Base-by-base conservation (phyloP, 2,797 vertebrate genomes). In the Argya squamiceps region DNA sequence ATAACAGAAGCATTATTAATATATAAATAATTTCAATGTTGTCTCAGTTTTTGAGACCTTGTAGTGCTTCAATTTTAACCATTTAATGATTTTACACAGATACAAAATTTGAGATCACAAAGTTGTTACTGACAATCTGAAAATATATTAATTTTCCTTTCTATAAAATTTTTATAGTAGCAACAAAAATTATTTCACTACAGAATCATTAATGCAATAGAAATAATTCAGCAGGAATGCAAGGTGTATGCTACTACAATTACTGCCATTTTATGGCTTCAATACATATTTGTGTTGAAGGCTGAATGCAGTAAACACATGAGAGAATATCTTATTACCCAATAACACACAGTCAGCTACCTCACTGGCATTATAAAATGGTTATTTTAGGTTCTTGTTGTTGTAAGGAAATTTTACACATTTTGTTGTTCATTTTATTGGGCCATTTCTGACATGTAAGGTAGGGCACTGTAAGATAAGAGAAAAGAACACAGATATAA, bases 371-470 rank as follows among this genome's bases (percentile, higher is more conserved):
- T 49, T 96, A 94, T 95, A 93, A 96, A 94, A 88, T 70, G 39
- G 65, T 68, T 95, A 94, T 90, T 96, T 88, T 92, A 93, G n/a
- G 46, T 91, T 91, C 71, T 67, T 92, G 73, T 91, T 88, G 76
- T 76, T 96, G 63, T 94, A 96, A 96, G 92, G 75, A 91, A 96
- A 89, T 84, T 67, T 94, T 89, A 94, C 47, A 29, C 75, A 85
- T 97, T 93, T 58, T 88, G 82, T 73, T 94, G 62, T 58, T 93
- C 79, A 55, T 90, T 96, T 96, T 96, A 96, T 93, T 86, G 80
- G 80, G 78, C 80, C 62, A 84, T 88, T 94, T 92, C 95, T 96
- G 89, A 76, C 80, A 81, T 15, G 52, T 50, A 77, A 78, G 43
- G 49, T 62, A 85, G 78, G 76, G 44, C 44, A 86, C 29, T 19